Base-by-base conservation (phyloP, 2,113 vertebrate species). In the Tychaedon coryphoeus region DNA sequence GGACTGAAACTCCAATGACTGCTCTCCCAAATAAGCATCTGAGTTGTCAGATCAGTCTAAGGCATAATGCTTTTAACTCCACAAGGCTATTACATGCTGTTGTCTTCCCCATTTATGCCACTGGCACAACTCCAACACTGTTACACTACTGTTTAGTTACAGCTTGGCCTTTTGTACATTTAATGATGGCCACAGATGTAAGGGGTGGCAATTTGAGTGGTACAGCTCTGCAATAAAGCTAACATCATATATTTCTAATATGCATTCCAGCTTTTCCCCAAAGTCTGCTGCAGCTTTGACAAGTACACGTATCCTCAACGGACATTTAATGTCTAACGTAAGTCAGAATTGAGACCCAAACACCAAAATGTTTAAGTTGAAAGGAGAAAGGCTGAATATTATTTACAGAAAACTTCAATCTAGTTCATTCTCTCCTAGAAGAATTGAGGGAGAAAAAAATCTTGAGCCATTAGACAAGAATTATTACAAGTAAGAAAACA, bases 151-250 rank as follows among this genome's bases (percentile, higher is more conserved):
- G 54, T 50, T 88, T 53, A 85, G 71, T 72, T 88, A 94, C 90
- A 90, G 93, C 62, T 53, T 88, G 92, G 92, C 92, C 93, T 95
- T 92, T 70, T 82, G 50, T 78, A 90, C 82, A 22, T 67, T 88
- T 88, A 88, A 76, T 29, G 74, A 93, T 8, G 42, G 82, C 24
- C 92, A 96, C 92, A 96, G 93, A 96, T 88, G 90, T 33, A 72
- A 75, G 81, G 81, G 87, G 81, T 65, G 70, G 82, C 42, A 76
- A 38, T 82, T 14, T 23, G 58, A 95, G 54, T 42, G 36, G 74
- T 26, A 43, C 81, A 75, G 70, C 42, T 34, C 85, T 12, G 28
- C 53, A 81, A 72, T 90, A 69, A 94, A 87, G 48, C 70, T 40
- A 85, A 69, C 84, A 91, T 43, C 24, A 22, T 56, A 3, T 56